Base-by-base conservation (phyloP, 2,888 invertebrate species). In the Drosophila prolongata region DNA sequence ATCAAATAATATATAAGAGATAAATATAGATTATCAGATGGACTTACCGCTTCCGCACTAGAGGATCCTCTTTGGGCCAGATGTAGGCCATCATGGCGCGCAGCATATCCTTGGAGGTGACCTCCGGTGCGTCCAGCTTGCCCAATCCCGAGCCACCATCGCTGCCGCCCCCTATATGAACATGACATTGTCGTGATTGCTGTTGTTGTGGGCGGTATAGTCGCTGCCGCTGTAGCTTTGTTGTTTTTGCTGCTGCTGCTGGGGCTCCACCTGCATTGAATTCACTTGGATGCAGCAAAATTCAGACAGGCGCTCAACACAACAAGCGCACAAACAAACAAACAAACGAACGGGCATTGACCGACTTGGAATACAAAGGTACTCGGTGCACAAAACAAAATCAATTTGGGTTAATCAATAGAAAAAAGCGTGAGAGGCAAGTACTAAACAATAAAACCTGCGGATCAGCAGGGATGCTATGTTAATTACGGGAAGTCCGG, bases 1-100 rank as follows among this genome's bases (percentile, higher is more conserved):
- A 24, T 4, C 19, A 19, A 24, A 4, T 24, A 24, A 24, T 24
- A 24, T 24, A 24, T 11, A 43, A 43, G 24, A 44, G 13, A 13
- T 9, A 1, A n/a, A 9, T 4, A 19, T 9, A 1, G 2, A 1
- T 16, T 4, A 3, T 1, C 6, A 27, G 16, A 8, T 6, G 13
- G 1, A n/a, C 61, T 65, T 38, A 91, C 91, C 90, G 90, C 75
- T 90, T 90, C 37, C 91, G 79, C 37, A 92, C 91, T 11, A 90
- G 72, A 1, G 90, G 80, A 90, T 91, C 91, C 78, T 96, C 96
- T 94, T 97, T 96, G 30, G 99, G 99, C 99, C 99, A 99, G 64
- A 99, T 96, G 93, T 98, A 98, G 55, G 94, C 94, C 91, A 97
- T 92, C 98, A 99, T 98, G 55, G 96, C 96, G 77, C 94, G 94